Conservation (phyloP, 1,140 invertebrate species). For the Eulimnadia texana region DNA sequence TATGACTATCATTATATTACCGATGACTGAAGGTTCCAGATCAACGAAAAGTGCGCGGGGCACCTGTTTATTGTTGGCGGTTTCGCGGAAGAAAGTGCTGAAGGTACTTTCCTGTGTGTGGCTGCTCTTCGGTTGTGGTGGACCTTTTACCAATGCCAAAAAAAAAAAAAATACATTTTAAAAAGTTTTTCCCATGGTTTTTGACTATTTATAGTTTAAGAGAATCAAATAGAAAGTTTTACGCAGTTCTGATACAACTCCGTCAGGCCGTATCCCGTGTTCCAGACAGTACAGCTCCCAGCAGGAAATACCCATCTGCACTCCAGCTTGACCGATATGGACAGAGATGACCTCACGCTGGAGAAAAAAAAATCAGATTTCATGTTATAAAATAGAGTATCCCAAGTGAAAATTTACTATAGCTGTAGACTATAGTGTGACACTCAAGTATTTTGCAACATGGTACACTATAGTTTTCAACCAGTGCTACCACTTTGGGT, state of each 20-base stretch:
- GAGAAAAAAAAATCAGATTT: conserved; percentile 5
- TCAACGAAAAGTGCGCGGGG: conserved; percentile 39
- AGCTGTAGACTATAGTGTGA: too few relatives aligned
- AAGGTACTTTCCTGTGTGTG: conserved; percentile 23
- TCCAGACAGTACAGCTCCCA: conserved; percentile 49
- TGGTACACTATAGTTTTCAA: background rate
- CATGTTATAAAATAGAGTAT: background rate
- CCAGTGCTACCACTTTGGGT: background rate
- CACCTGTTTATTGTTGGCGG: conserved; percentile 35
- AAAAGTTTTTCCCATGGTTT: too few relatives aligned
- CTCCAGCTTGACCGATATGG: conserved; percentile 56
- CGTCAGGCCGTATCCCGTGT: conserved; percentile 21
- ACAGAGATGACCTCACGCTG: conserved; percentile 50
- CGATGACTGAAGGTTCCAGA: conserved; percentile 40
- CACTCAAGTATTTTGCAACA: too few relatives aligned
- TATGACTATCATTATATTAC: conserved; percentile 22
- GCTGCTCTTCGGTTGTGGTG: conserved; percentile 13
- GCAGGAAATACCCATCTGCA: conserved; percentile 66
- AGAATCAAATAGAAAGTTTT: too few relatives aligned
- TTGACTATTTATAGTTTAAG: background rate
- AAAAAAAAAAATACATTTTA: background rate
- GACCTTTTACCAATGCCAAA: conserved; percentile 7
- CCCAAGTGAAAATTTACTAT: background rate
- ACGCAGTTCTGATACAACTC: conserved; percentile 13
- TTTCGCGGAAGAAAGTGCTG: conserved; percentile 42